phyloP scores from a whole-genome alignment of 2,888 invertebrate species.

The Euclidia mi region DNA sequence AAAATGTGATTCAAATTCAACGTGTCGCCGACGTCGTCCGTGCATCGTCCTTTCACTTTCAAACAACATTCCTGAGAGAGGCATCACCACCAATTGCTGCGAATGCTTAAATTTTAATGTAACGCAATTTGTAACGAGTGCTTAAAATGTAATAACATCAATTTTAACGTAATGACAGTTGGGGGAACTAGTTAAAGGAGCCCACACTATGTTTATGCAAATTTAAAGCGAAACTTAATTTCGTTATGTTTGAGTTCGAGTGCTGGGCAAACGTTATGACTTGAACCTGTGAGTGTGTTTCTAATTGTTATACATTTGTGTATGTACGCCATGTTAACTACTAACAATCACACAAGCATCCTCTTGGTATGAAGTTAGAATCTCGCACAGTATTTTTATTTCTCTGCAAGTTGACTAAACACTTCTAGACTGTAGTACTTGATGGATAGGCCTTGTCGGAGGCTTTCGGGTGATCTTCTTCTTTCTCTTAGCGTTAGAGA shows the following conservation, averaged over 20 bases:
- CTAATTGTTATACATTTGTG: too few species aligned
- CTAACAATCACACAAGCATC: too few species aligned
- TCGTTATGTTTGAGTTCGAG: constrained; percentile 43
- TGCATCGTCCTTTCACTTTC: constrained; percentile 75
- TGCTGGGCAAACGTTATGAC: constrained; percentile 48
- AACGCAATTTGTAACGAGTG: constrained; percentile 44
- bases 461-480: too few species aligned
- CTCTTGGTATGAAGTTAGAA: too few species aligned
- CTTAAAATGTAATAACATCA: constrained; percentile 40
- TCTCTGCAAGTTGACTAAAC: too few species aligned
- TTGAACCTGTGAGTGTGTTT: constrained; percentile 42
- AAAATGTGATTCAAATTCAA: constrained; percentile 62
- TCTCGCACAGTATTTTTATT: too few species aligned
- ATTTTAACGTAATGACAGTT: constrained; percentile 49
- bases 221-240: constrained; percentile 52
- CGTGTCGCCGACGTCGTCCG: constrained; percentile 41
- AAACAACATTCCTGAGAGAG: constrained; percentile 50
- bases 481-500: too few species aligned
- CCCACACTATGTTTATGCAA: constrained; percentile 56
- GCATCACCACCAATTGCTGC: constrained; percentile 33
- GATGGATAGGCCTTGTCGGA: too few species aligned
- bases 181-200: constrained; percentile 48
- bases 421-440: too few species aligned
- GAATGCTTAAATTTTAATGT: constrained; percentile 36
- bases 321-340: too few species aligned